These are phyloP conservation scores for Euglossa dilemma DNA, from an alignment of 1,140 invertebrate genomes.

Conservation along the genomic window DNA sequence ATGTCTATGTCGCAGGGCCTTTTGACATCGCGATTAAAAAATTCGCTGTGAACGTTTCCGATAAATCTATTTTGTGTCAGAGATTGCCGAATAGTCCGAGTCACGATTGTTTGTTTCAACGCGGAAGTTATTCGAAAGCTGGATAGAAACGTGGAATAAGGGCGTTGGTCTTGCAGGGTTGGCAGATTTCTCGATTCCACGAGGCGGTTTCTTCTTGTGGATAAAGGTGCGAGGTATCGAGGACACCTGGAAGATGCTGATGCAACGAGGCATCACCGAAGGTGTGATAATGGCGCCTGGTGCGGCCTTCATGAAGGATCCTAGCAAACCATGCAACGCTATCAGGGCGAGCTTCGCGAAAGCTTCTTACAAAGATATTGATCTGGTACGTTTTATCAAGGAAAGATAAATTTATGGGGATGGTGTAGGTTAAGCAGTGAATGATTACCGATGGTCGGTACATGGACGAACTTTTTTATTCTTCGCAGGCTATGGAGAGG, in stretches of 20 bases:
- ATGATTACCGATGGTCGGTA: background rate
- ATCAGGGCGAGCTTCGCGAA: slow-evolving; percentile 88
- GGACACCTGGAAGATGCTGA: slow-evolving; percentile 89
- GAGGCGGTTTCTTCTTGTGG: slow-evolving; percentile 91
- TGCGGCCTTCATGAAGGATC: slow-evolving; percentile 86
- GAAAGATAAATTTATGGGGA: background rate
- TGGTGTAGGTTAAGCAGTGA: background rate
- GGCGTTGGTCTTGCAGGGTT: slow-evolving; percentile 79
- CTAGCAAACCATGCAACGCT: slow-evolving; percentile 84
- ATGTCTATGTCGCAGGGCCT: background rate
- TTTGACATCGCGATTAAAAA: no score
- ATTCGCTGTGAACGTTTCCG: background rate
- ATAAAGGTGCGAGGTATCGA: slow-evolving; percentile 86
- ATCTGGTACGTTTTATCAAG: slow-evolving; percentile 72
- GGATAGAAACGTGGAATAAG: no score
- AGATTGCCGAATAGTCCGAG: no score
- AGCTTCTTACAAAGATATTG: slow-evolving; percentile 85
- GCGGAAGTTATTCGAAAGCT: no score
- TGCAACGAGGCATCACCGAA: slow-evolving; percentile 83
- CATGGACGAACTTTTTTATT: background rate
- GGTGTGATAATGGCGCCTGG: slow-evolving; percentile 88
- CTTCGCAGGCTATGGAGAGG: slow-evolving; percentile 74
- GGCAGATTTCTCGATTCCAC: slow-evolving; percentile 86
- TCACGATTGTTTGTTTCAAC: no score
- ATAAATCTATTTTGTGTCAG: no score